Base-by-base conservation (phyloP, 2,888 invertebrate species). In the Caenorhabditis drosophilae region DNA sequence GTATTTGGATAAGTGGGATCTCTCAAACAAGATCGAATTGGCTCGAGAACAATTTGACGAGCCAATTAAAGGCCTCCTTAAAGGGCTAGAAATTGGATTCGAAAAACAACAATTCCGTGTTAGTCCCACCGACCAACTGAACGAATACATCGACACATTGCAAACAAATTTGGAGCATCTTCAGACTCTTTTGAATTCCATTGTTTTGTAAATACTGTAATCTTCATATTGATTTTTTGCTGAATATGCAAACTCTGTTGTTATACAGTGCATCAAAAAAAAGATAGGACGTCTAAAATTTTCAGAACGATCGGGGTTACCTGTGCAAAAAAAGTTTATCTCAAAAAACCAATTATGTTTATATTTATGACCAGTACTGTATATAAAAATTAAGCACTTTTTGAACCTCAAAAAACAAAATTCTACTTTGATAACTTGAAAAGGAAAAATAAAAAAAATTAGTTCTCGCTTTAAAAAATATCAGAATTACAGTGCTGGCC, bases 1-100 rank as follows among this genome's bases (percentile, higher is more conserved):
- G 36, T 16, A 46, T 54, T 47, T 54, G 23, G 46, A 54, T 54
- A 54, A 54, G 26, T 54, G 46, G 54, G 54, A 38, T 54, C 20
- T 46, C 7, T 46, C 54, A 16, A 9, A 20, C 20, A 45, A 54
- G 40, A 54, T 54, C 26, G 54, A 46, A 46, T 38, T 46, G 54
- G 54, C 54, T 46, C 54, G 20, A 11, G 54, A 46, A 38, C 45
- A 46, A 54, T 31, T 54, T 20, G 45, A 46, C 26, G n/a, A n/a
- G n/a, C 54, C 53, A 15, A 53, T 36, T 16, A 38, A 54, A 47
- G 54, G 4, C 46, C 15, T 46, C n/a, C 20, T 54, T 7, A 47
- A 54, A 54, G 31, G 40, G 12, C 9, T 38, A 26, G 54, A 46
- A 46, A 2, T 26, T 46, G 38, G 46, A 7, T 35, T 35, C n/a